Percentiles rank a stretch among this genome's conserved stretches.
Evolutionary conservation across 2,888 invertebrate species (phyloP).

Genomic region (Stenurella melanura): DNA sequence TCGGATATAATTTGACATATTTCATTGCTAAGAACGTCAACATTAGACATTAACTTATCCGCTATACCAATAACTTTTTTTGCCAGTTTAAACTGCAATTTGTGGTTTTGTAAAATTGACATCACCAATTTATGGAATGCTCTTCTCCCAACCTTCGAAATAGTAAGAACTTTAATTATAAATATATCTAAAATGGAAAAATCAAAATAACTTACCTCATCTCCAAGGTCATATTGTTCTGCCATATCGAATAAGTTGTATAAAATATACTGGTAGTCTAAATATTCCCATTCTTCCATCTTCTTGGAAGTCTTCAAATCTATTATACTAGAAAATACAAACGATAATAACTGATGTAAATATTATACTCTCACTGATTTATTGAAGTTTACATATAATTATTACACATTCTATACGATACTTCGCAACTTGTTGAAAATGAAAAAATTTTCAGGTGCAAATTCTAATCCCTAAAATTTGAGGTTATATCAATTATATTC

Average conservation of each 20-base stretch:
- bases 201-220: slow-evolving; percentile 74
- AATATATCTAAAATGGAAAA: not conserved
- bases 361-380: too few relatives aligned
- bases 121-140: slow-evolving; percentile 53
- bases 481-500: too few relatives aligned
- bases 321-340: slow-evolving; percentile 46
- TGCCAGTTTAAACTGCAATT: slow-evolving; percentile 55
- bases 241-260: slow-evolving; percentile 76
- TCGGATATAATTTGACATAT: slow-evolving; percentile 63
- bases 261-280: slow-evolving; percentile 74
- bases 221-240: slow-evolving; percentile 75
- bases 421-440: too few relatives aligned
- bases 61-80: slow-evolving; percentile 58
- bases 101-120: slow-evolving; percentile 52
- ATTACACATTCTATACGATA: too few relatives aligned
- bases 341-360: too few relatives aligned
- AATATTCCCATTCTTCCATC: slow-evolving; percentile 62
- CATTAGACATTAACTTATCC: slow-evolving; percentile 52
- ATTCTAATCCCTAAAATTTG: too few relatives aligned
- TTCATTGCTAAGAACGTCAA: slow-evolving; percentile 58
- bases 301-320: slow-evolving; percentile 46
- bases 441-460: too few relatives aligned
- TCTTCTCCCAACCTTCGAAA: slow-evolving; percentile 60
- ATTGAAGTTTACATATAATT: too few relatives aligned
- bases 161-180: not conserved